Conservation (phyloP, 2,797 vertebrate genomes). For the Sebastes nivosus region DNA sequence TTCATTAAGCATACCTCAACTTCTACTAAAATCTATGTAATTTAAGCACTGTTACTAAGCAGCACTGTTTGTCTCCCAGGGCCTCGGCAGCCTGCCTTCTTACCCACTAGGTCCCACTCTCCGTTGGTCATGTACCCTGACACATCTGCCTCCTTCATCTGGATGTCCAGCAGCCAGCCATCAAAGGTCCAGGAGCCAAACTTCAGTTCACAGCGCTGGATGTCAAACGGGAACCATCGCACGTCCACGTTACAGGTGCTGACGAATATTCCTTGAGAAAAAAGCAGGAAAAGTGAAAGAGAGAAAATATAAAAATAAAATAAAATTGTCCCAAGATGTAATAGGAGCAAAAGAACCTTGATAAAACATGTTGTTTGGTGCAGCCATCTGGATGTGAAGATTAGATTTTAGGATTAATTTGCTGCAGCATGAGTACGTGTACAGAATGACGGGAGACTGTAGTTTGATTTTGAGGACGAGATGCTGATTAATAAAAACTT, state of each 20-base stretch:
- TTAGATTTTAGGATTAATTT: conserved; percentile 6
- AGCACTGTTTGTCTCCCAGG: conserved; percentile 9
- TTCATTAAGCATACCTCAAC: neutral
- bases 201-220: conserved; percentile 86
- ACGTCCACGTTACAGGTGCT: conserved; percentile 86
- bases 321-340: neutral
- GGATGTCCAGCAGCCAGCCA: conserved; percentile 85
- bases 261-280: conserved; percentile 81
- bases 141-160: conserved; percentile 86
- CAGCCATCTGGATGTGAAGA: conserved; percentile 41
- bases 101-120: conserved; percentile 87
- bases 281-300: neutral
- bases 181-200: conserved; percentile 88
- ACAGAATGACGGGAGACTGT: neutral
- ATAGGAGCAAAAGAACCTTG: neutral
- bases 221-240: conserved; percentile 87
- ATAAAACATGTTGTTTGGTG: conserved; percentile 23
- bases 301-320: neutral
- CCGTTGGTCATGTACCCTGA: conserved; percentile 86
- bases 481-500: conserved; percentile 17
- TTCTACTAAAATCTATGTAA: neutral
- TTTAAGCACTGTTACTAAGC: conserved; percentile 27
- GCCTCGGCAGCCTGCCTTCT: conserved; percentile 40
- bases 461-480: neutral
- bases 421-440: neutral